These are phyloP conservation scores for Philopotamus ludificatus DNA, from an alignment of 1,140 invertebrate genomes.

Conservation along the genomic window DNA sequence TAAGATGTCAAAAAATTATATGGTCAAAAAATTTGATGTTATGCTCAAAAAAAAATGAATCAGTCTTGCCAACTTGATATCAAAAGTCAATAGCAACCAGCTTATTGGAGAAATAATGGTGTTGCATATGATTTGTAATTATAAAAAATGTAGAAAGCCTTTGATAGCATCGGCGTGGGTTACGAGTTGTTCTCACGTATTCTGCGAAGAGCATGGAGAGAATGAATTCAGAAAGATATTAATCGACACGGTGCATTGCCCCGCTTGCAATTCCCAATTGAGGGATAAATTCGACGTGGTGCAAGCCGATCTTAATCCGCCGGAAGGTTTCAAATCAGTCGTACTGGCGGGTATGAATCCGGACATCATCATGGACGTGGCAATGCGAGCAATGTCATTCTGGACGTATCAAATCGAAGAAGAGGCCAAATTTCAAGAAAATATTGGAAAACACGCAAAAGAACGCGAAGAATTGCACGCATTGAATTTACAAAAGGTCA, in stretches of 20 bases:
- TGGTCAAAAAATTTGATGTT: not conserved
- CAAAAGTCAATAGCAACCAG: not conserved
- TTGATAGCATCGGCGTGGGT: conserved; percentile 50
- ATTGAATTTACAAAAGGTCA: conserved; percentile 51
- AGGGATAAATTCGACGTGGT: conserved; percentile 56
- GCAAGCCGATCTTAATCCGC: conserved; percentile 55
- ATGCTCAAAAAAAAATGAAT: not conserved
- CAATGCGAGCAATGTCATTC: conserved; percentile 56
- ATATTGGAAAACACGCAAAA: conserved; percentile 49
- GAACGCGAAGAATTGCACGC: conserved; percentile 54
- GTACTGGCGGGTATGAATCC: conserved; percentile 55
- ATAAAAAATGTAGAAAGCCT: conserved; percentile 54
- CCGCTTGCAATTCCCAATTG: conserved; percentile 53
- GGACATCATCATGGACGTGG: conserved; percentile 55
- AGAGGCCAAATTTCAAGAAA: conserved; percentile 53
- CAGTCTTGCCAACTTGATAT: conserved; percentile 26
- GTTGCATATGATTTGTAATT: conserved; percentile 55
- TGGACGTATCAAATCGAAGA: conserved; percentile 58
- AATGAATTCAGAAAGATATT: conserved; percentile 52
- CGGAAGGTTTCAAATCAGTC: conserved; percentile 56
- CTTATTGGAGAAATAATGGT: conserved; percentile 43
- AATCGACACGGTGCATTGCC: conserved; percentile 51
- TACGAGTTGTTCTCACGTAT: conserved; percentile 58
- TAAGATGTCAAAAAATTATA: not conserved
- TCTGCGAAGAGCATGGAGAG: conserved; percentile 57